Base-by-base conservation (phyloP, 2,113 vertebrate genomes). In the Tinamus guttatus region DNA sequence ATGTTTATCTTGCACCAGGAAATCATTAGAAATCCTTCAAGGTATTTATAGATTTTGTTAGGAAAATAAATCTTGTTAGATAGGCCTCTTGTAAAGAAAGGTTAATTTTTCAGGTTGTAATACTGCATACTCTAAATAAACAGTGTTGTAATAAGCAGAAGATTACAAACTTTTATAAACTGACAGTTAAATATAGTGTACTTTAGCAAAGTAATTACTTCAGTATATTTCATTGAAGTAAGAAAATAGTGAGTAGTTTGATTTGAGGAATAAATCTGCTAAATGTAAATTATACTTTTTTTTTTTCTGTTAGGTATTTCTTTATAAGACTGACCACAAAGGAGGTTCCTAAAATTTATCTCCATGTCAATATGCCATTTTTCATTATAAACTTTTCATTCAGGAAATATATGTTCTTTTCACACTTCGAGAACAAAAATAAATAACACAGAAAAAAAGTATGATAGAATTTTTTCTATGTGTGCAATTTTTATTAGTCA, bases 141-240 rank as follows among this genome's bases (percentile, higher is more conserved):
- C 17, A 89, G 4, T 58, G 52, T 34, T 86, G 54, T 68, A 92
- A 81, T 34, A 79, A n/a, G 7, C 41, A 94, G 13, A 24, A 89
- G 38, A 69, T 22, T 81, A 68, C 27, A 91, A 38, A 24, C 51
- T 70, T 96, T 87, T 63, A 38, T 81, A 62, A 80, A 64, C 8
- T 85, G 4, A 43, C 30, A 27, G 28, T 81, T 73, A 71, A 75
- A 34, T 88, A 43, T 45, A 65, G 18, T 17, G 5, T 71, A 18
- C 14, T 82, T 93, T 79, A 69, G 32, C n/a, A 93, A 86, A 96
- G 68, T 74, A 91, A 90, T 90, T 89, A 43, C 2, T 87, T 64
- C 34, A 3, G 54, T 76, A 47, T 68, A 36, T 89, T 75, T 83
- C 52, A 52, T 38, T 87, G 62, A 43, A 10, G 17, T 84, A 85